Evolutionary conservation across 2,797 vertebrate genomes (phyloP), one percentile per base, ranked within the genome.

Genomic region (Rhyacichthys aspro): DNA sequence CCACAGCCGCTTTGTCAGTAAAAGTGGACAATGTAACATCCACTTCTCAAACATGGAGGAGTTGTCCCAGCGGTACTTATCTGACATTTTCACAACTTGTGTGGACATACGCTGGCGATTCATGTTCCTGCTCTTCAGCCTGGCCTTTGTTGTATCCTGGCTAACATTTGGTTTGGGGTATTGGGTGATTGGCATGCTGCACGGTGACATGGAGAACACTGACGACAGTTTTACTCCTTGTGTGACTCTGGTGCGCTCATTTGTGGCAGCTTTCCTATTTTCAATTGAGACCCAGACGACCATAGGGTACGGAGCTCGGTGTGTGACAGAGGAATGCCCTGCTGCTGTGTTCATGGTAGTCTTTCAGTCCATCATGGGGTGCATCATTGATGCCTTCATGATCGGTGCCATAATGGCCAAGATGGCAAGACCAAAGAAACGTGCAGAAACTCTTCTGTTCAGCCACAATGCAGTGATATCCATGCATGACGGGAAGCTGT

Each of bases 331-430:
- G 86, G 96, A 98, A 78, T 98, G 97, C 67, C 96, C 96, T 0
- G 77, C 92, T 0, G 96, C 97, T 0, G 94, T 98, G 55, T 95
- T 98, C 84, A 93, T 97, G 95, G 95, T 98, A 70, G 96, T 98
- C 56, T 93, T 96, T 1, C 97, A 98, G 91, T 98, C 96, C 63
- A 98, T 98, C 0, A 89, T 98, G 66, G 96, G 97, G 47, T 98
- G 97, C 83, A 95, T 98, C 79, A 96, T 98, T 0, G 96, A 98
- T 63, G 96, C 96, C 45, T 98, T 98, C 83, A 98, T 98, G 96
- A 98, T 98, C 0, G 96, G 97, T 0, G 96, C 96, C 72, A 98
- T 98, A 89, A 98, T 98, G 96, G 96, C 96, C 63, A 98, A 98
- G 87, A 98, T 98, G 96, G 97, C 97, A 0, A 88, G 97, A 72